Evolutionary conservation across 2,113 vertebrate genomes (phyloP).

Genomic region (Anseranas semipalmata): DNA sequence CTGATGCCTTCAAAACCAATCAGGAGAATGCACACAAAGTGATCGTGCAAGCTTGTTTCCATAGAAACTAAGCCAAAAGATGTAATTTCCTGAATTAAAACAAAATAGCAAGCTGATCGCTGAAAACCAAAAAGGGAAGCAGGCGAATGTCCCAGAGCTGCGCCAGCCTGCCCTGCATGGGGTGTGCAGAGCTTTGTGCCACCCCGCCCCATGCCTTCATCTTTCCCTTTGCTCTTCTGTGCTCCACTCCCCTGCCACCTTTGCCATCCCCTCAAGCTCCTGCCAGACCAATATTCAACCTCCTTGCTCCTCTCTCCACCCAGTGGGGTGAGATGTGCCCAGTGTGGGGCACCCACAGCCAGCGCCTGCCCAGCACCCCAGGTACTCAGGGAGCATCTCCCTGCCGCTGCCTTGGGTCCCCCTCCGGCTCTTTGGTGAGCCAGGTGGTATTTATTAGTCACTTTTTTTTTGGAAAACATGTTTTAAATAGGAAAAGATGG

Average conservation of each 20-base stretch:
- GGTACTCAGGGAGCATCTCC: neutral
- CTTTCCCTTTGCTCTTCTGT: neutral
- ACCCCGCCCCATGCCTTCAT: neutral
- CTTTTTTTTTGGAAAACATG: neutral
- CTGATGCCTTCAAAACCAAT: slow-evolving; percentile 40
- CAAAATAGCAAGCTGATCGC: neutral
- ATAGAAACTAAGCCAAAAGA: slow-evolving; percentile 64
- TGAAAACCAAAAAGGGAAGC: neutral
- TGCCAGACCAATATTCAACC: neutral
- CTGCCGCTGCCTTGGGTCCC: rapidly evolving
- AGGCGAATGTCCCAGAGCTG: neutral
- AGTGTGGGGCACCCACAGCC: rapidly evolving
- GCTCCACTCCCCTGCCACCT: neutral
- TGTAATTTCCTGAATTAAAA: slow-evolving; percentile 51
- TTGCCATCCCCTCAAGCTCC: neutral
- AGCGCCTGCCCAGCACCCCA: neutral
- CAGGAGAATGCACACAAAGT: neutral
- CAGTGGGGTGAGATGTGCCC: neutral
- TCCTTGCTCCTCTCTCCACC: neutral
- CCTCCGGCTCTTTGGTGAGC: neutral
- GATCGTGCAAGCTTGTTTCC: slow-evolving; percentile 53
- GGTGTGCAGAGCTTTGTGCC: neutral
- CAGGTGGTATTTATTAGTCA: neutral
- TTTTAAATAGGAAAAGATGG: neutral
- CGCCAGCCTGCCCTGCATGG: neutral